Conservation (phyloP, 2,113 vertebrate genomes). For the Eretmodus cyanostictus region DNA sequence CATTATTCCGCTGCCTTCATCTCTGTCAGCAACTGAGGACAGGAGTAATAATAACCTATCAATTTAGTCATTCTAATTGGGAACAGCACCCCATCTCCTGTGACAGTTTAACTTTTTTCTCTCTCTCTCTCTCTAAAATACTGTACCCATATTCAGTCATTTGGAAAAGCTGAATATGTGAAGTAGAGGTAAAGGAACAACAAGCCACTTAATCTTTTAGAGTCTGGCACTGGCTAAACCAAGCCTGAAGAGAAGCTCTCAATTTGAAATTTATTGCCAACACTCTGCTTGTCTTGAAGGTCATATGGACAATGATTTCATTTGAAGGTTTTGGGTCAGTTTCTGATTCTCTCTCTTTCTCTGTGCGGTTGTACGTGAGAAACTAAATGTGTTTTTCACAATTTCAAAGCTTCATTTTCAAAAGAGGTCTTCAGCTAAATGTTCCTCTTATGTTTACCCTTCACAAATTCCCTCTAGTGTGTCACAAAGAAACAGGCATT, state of each 20-base stretch:
- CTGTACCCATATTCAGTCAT: background rate
- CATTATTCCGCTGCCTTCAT: background rate
- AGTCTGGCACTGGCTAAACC: background rate
- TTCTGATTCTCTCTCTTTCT: background rate
- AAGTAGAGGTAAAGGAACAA: background rate
- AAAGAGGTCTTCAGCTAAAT: background rate
- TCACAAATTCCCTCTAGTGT: slow-evolving; percentile 17
- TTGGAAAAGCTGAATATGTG: background rate
- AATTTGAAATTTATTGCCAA: background rate
- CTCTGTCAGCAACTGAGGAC: background rate
- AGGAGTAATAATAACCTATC: background rate
- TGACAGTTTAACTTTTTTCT: background rate
- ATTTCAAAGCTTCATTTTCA: background rate
- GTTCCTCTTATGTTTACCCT: slow-evolving; percentile 6
- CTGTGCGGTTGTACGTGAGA: background rate
- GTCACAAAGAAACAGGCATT: slow-evolving; percentile 21
- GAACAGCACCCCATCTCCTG: background rate
- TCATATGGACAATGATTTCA: background rate
- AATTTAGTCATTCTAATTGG: background rate
- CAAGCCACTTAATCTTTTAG: background rate
- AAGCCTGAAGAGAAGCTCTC: background rate
- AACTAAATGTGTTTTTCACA: background rate
- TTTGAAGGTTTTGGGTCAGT: background rate
- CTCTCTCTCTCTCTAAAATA: background rate
- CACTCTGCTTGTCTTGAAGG: background rate